Conservation (phyloP, 2,113 vertebrate genomes). For the Morone saxatilis region DNA sequence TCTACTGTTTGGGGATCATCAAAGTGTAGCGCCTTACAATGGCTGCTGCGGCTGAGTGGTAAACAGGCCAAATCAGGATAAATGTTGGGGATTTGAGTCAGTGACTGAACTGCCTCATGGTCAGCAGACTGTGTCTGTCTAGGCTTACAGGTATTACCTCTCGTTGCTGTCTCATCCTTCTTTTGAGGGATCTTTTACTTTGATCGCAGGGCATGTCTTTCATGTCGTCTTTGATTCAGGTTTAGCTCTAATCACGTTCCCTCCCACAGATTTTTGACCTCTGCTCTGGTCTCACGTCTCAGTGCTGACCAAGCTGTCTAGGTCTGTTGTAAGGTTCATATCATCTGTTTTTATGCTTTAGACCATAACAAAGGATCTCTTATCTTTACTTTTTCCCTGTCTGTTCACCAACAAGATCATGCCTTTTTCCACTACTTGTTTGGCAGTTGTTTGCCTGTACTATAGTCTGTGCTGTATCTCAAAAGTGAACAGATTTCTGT, state of each 20-base stretch:
- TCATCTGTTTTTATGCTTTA: background rate
- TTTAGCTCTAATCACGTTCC: slow-evolving; percentile 49
- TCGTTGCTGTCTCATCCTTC: slow-evolving; percentile 12
- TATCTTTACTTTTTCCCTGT: background rate
- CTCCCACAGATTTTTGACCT: slow-evolving; percentile 41
- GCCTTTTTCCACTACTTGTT: background rate
- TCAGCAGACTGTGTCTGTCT: slow-evolving; percentile 61
- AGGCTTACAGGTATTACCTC: slow-evolving; percentile 51
- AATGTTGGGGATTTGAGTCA: slow-evolving; percentile 37
- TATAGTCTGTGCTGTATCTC: background rate
- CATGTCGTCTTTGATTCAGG: slow-evolving; percentile 53
- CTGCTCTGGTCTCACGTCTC: slow-evolving; percentile 9
- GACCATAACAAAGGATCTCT: background rate
- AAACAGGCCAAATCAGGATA: slow-evolving; percentile 40
- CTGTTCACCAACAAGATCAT: background rate
- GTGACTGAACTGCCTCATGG: slow-evolving; percentile 24
- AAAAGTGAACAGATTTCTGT: background rate
- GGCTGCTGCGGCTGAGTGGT: slow-evolving; percentile 28
- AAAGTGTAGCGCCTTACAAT: slow-evolving; percentile 27
- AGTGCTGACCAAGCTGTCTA: slow-evolving; percentile 20
- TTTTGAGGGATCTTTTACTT: slow-evolving; percentile 46
- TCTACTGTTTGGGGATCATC: slow-evolving; percentile 52
- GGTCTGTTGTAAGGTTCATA: background rate
- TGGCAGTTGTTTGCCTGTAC: background rate
- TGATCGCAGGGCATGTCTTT: slow-evolving; percentile 54